phyloP scores from a whole-genome alignment of 2,888 invertebrate species.

The Pegoplata infirma region DNA sequence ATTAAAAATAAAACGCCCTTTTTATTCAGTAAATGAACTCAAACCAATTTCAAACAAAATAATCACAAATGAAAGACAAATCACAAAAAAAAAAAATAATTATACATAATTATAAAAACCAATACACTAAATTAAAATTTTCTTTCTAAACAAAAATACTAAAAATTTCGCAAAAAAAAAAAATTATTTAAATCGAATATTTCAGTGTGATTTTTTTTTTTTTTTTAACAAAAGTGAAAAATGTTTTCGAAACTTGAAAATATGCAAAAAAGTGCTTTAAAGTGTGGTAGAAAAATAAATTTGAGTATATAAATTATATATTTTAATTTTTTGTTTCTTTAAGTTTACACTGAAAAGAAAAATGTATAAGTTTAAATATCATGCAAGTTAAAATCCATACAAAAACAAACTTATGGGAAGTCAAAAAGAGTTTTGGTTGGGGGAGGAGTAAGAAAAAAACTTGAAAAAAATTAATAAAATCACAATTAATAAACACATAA shows the following conservation, averaged over 20 bases:
- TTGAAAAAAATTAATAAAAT: conserved; percentile 5
- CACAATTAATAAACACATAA: not conserved
- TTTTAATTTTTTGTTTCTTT: not conserved
- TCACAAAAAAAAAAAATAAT: conserved; percentile 3
- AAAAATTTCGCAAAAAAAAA: not conserved
- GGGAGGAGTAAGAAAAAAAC: not conserved
- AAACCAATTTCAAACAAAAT: conserved; percentile 39
- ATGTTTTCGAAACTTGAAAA: conserved; percentile 1
- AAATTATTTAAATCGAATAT: not conserved
- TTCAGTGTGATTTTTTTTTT: not conserved
- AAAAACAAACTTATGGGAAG: not conserved
- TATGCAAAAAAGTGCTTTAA: conserved; percentile 21
- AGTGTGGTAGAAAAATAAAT: not conserved
- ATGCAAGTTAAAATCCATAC: conserved; percentile 38
- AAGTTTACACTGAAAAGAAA: not conserved
- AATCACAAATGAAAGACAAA: conserved; percentile 23
- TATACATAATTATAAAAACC: not conserved
- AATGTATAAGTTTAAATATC: not conserved
- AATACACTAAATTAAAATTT: conserved; percentile 8
- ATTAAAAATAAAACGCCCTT: conserved; percentile 18
- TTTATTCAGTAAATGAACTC: conserved; percentile 4
- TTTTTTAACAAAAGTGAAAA: conserved; percentile 13
- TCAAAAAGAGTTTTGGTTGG: not conserved
- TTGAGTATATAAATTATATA: not conserved
- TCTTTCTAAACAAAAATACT: conserved; percentile 6